Base-by-base conservation (phyloP, 2,113 vertebrate genomes). In the Microcebus jonahi region DNA sequence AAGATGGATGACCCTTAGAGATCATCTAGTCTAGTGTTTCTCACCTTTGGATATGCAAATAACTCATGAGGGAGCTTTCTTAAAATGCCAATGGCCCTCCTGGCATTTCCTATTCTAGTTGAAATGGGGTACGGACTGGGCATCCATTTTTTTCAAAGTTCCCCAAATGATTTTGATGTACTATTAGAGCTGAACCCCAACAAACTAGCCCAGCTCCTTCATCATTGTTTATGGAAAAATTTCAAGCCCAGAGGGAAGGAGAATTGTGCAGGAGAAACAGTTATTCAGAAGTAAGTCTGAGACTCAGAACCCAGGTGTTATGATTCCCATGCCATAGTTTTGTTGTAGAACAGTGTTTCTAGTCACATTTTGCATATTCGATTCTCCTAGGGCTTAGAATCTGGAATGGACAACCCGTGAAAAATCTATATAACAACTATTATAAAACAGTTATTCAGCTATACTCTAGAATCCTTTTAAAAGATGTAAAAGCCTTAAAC, bases 291-390 rank as follows among this genome's bases (percentile, higher is more conserved):
- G 50, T 27, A 86, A 6, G 3, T 5, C 8, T 87, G 20, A 94
- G 61, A 79, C 34, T 89, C 89, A 31, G 68, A 90, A 67, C 21
- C 7, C 20, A 79, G 42, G 8, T 65, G 13, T 95, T 81, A 75
- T 45, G 5, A 70, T 88, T 91, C 18, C 3, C 85, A 76, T 50
- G 20, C 21, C 39, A 65, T 17, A 21, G 4, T 95, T 93, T 20
- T 84, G 20, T 89, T 94, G 42, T 36, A 86, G 21, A 90, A 55
- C 13, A 83, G 76, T 57, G 83, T 95, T 91, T 94, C 39, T 53
- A 70, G 70, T 85, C 48, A 87, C 2, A 57, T 48, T 87, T n/a
- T 87, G 9, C 53, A 83, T 17, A 71, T 36, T 77, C 80, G 79
- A 6, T 90, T 92, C 14, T 70, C n/a, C 17, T 6, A 95, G 55